Evolutionary conservation across 2,113 vertebrate genomes (phyloP).

Genomic region (Macquaria ambigua): DNA sequence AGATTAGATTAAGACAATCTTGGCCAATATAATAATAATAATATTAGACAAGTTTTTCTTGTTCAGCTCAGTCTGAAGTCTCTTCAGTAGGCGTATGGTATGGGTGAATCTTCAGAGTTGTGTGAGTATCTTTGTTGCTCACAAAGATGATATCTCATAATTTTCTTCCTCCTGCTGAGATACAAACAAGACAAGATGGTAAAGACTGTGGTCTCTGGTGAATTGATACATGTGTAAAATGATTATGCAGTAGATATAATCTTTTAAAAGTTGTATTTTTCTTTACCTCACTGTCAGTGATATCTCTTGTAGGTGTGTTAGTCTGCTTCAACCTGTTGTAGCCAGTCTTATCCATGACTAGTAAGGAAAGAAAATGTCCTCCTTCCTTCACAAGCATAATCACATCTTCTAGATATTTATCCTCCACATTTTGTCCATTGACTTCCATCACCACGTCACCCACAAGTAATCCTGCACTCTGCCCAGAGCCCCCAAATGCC

Average conservation of each 20-base stretch:
- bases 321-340: conserved; percentile 49
- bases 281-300: conserved; percentile 58
- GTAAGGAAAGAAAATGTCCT: conserved; percentile 63
- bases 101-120: background rate
- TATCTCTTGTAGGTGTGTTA: conserved; percentile 33
- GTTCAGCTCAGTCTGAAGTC: conserved; percentile 11
- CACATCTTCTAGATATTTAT: conserved; percentile 77
- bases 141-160: conserved; percentile 54
- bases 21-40: background rate
- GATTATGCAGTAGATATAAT: background rate
- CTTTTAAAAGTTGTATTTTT: background rate
- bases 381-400: conserved; percentile 77
- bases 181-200: conserved; percentile 29
- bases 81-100: background rate
- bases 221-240: background rate
- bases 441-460: conserved; percentile 86
- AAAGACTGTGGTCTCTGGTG: background rate
- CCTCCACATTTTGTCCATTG: conserved; percentile 84
- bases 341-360: conserved; percentile 63
- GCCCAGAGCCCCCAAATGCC: conserved; percentile 77
- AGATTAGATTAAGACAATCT: background rate
- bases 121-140: conserved; percentile 4
- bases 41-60: background rate
- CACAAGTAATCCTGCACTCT: conserved; percentile 79
- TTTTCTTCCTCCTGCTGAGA: conserved; percentile 56